Base-by-base conservation (phyloP, 1,140 invertebrate species). In the Solenopsis invicta region DNA sequence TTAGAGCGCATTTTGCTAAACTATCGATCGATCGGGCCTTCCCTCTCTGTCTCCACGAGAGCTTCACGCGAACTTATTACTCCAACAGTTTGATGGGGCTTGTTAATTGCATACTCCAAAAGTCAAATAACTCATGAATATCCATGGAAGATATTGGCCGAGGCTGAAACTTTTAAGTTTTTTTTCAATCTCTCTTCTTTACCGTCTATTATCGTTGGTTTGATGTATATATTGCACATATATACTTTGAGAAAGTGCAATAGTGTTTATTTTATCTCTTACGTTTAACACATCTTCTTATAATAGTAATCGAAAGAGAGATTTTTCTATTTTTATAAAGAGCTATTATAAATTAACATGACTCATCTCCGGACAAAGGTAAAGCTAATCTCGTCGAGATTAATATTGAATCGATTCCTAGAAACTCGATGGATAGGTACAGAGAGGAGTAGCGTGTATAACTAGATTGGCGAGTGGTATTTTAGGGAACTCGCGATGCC, bases 61-160 rank as follows among this genome's bases (percentile, higher is more conserved):
- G 80, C 54, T 61, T 61, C 69, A 45, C 54, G 67, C 54, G 16
- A 74, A 74, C 54, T 84, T 84, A 84, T 84, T 84, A 84, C 80
- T 61, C 29, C 52, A 71, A 61, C 69, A n/a, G 69, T 41, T 61
- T 74, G 80, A 84, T 84, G 69, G 69, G 69, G 24, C 80, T 74
- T 84, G 80, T 84, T 84, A 84, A 84, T 84, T 84, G 80, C 80
- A 61, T 64, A 74, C 80, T 75, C 54, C 69, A 74, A 74, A 74
- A 84, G 80, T 84, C 80, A 74, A 84, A 84, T 84, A 84, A 84
- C 80, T 84, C 56, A 84, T 84, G 80, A 74, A 84, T 84, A 84
- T 84, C 80, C 69, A 84, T 84, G 69, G 61, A 74, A 75, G 80
- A 84, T 52, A 75, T 64, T 37, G 61, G 54, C 29, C 37, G 37